Conservation (phyloP, 2,113 vertebrate species). For the Silurus meridionalis region DNA sequence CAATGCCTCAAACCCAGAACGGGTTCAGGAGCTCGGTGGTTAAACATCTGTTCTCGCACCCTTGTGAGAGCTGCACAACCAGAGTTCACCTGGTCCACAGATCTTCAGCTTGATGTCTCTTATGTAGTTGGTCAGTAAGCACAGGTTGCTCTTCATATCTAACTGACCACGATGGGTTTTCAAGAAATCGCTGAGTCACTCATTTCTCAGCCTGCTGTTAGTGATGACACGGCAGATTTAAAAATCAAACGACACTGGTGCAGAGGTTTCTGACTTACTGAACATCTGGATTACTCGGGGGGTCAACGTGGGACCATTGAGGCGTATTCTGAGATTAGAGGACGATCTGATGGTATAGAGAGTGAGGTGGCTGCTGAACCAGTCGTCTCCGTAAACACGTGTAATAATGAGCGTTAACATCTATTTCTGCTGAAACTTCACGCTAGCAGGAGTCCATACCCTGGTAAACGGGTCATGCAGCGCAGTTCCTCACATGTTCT, state of each 20-base stretch:
- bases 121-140: not conserved
- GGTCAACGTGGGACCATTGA: not conserved
- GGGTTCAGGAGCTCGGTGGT: not conserved
- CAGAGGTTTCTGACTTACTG: not conserved
- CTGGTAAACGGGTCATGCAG: not conserved
- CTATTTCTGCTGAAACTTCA: not conserved
- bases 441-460: not conserved
- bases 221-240: not conserved
- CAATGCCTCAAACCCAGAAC: not conserved
- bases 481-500: not conserved
- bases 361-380: not conserved
- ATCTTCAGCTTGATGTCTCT: not conserved
- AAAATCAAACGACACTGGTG: not conserved
- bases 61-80: not conserved
- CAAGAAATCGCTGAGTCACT: not conserved
- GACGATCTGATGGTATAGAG: not conserved
- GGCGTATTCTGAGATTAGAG: not conserved
- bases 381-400: not conserved
- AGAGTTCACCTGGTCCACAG: not conserved
- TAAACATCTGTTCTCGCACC: not conserved
- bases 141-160: not conserved
- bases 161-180: not conserved
- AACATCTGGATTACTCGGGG: not conserved
- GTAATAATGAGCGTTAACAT: too few relatives aligned
- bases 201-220: not conserved